Conservation (phyloP, 2,888 invertebrate genomes). For the Ophioninae sp. region DNA sequence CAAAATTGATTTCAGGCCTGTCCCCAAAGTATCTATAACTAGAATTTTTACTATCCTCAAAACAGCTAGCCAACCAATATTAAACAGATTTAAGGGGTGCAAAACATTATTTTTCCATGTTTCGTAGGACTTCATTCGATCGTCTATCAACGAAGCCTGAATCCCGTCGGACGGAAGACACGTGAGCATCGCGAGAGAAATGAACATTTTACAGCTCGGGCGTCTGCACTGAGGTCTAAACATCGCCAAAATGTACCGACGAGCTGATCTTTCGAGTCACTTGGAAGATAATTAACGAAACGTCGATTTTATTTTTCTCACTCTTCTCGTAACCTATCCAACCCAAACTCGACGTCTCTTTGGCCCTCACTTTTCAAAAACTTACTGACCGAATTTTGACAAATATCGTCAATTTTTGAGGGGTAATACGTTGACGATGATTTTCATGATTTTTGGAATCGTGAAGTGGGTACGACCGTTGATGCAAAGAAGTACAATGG, state of each 20-base stretch:
- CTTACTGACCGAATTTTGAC: neutral
- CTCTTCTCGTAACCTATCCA: neutral
- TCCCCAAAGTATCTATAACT: no score
- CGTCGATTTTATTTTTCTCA: neutral
- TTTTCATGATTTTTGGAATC: neutral
- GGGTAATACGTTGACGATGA: neutral
- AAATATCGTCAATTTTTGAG: neutral
- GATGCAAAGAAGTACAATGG: neutral
- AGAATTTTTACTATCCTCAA: neutral
- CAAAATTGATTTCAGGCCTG: neutral
- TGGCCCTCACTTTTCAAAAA: neutral
- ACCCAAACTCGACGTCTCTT: neutral
- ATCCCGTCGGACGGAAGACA: conserved; percentile 38
- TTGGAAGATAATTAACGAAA: neutral
- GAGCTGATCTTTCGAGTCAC: conserved; percentile 3
- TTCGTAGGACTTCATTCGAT: no score
- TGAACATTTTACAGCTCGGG: conserved; percentile 36
- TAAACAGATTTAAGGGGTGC: no score
- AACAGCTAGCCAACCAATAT: neutral
- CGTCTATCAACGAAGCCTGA: conserved; percentile 1
- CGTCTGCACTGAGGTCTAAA: conserved; percentile 37
- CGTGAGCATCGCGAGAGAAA: conserved; percentile 20
- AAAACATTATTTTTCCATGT: no score
- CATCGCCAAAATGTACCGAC: conserved; percentile 9
- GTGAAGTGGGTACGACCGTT: neutral